A percentile compares a stretch with the other conserved stretches of the same genome.
phyloP scores from a whole-genome alignment of 2,888 invertebrate species.

The Eristalinus aeneus region DNA sequence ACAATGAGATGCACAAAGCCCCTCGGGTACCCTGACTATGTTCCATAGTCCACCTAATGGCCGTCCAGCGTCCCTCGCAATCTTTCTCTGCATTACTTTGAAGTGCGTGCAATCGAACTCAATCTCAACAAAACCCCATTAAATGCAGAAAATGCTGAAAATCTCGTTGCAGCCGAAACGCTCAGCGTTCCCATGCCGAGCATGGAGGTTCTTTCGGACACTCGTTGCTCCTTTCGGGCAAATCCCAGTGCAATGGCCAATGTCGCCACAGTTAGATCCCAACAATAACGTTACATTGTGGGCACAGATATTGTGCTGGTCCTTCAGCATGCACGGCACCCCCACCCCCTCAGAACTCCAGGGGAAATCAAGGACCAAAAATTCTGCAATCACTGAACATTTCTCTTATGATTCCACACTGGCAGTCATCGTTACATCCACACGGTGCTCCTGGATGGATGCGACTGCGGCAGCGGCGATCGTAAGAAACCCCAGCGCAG shows the following conservation, averaged over 20 bases:
- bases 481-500: constrained; percentile 41
- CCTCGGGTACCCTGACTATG: not conserved
- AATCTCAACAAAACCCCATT: constrained; percentile 3
- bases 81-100: constrained; percentile 27
- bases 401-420: constrained; percentile 59
- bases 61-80: not conserved
- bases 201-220: not conserved
- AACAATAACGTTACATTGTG: constrained; percentile 57
- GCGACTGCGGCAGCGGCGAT: not conserved
- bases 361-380: constrained; percentile 10
- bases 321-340: not conserved
- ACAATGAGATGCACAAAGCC: not conserved
- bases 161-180: not conserved
- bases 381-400: constrained; percentile 59
- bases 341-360: too few species aligned
- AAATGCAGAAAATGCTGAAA: constrained; percentile 19
- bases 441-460: constrained; percentile 11
- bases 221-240: not conserved
- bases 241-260: constrained; percentile 23
- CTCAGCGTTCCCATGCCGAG: not conserved
- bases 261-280: constrained; percentile 11
- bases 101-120: not conserved
- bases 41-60: not conserved
- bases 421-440: constrained; percentile 59
- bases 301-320: constrained; percentile 13